Evolutionary conservation across 2,888 invertebrate species (phyloP).

Genomic region (Lamproptera curius): DNA sequence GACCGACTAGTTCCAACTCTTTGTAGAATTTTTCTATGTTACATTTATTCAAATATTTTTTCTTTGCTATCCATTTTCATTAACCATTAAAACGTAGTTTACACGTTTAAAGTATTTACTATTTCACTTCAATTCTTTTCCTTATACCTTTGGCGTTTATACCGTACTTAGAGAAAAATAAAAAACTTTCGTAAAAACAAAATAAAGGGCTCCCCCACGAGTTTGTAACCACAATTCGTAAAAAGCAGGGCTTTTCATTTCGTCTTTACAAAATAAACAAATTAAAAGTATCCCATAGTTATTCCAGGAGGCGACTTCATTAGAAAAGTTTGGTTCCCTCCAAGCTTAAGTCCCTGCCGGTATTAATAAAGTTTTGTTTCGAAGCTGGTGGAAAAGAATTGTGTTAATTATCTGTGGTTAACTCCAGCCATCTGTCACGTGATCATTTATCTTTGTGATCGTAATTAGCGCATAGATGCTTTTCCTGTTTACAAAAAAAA

Average conservation of each 20-base stretch:
- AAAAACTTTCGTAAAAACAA: background rate
- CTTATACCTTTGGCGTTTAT: no score
- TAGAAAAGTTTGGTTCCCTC: slow-evolving; percentile 74
- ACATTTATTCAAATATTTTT: no score
- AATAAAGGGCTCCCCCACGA: background rate
- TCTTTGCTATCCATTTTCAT: no score
- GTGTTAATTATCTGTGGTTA: slow-evolving; percentile 60
- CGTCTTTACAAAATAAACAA: slow-evolving; percentile 55
- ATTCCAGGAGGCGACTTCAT: slow-evolving; percentile 71
- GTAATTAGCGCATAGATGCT: background rate
- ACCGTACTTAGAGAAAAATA: no score
- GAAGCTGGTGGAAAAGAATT: slow-evolving; percentile 63
- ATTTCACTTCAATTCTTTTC: no score
- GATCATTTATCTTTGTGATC: slow-evolving; percentile 3
- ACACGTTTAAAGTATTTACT: no score
- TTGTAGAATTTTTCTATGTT: no score
- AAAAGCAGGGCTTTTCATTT: slow-evolving; percentile 31
- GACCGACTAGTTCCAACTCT: no score
- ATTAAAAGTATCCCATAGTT: slow-evolving; percentile 67
- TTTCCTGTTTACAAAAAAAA: no score
- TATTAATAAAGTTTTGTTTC: slow-evolving; percentile 77
- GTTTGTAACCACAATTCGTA: slow-evolving; percentile 14
- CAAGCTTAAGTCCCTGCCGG: slow-evolving; percentile 66
- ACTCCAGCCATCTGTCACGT: slow-evolving; percentile 17
- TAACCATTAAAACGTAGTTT: no score